Evolutionary conservation across 1,140 invertebrate genomes (phyloP), one percentile per base, ranked within the genome.

Genomic region (Mactra quadrangularis): DNA sequence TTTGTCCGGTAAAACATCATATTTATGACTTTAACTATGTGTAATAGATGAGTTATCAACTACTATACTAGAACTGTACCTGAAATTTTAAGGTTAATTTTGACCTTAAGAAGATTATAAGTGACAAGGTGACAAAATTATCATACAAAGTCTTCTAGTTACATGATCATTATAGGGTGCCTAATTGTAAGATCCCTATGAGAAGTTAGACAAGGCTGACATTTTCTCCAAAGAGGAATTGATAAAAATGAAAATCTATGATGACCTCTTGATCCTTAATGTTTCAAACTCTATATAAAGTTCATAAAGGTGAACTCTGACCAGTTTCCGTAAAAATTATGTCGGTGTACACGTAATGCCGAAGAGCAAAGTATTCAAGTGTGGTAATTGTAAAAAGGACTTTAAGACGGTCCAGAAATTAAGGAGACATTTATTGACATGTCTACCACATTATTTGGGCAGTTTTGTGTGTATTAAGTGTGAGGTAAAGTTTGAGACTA

Each of bases 361-460:
- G 3, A 57, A 9, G 31, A 29, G 31, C 7, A 29, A 57, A 57
- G 31, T 57, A 29, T 17, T 29, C 25, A 57, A 57, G 31, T 57
- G 55, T 57, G 55, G 25, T 29, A 57, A 57, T 29, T 57, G 55
- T 29, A 29, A 57, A 57, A 57, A 57, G 55, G 4, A 57, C 6
- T 57, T 57, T 57, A 57, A 57, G n/a, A 57, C n/a, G 13, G 27
- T 57, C 11, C 55, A 57, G n/a, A 57, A 57, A 57, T 27, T 57
- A 27, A 57, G 55, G 25, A 27, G 55, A 57, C 55, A 29, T 27
- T 57, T 57, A 13, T n/a, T 11, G 31, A 17, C 17, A 25, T 70
- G 50, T 29, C 25, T 70, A 52, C 45, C 25, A n/a, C n/a, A n/a
- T n/a, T n/a, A 25, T 70, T 45, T 52, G n/a, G n/a, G n/a, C n/a